Conservation (phyloP, 2,797 vertebrate genomes). For the Notolabrus celidotus region DNA sequence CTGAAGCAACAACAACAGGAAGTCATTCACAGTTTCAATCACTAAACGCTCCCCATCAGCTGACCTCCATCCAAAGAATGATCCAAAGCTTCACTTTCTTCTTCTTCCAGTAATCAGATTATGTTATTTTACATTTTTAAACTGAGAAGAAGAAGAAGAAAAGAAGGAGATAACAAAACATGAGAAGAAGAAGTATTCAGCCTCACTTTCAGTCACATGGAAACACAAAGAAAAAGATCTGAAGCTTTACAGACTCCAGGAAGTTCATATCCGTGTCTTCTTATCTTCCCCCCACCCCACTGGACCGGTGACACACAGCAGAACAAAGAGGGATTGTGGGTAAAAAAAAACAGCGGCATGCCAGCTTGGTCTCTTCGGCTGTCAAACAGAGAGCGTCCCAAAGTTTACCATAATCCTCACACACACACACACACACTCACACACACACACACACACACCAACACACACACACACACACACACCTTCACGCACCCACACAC, state of each 20-base stretch:
- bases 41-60: too few relatives aligned
- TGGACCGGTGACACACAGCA: slow-evolving; percentile 61
- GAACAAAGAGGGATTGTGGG: slow-evolving; percentile 83
- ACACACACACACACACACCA: slow-evolving; percentile 11
- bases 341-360: slow-evolving; percentile 58
- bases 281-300: slow-evolving; percentile 22
- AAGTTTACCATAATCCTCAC: slow-evolving; percentile 86
- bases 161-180: neutral
- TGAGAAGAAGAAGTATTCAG: slow-evolving; percentile 59
- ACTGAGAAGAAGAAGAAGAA: neutral
- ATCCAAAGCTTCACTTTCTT: too few relatives aligned
- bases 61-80: too few relatives aligned
- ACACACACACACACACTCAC: slow-evolving; percentile 9
- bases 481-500: slow-evolving; percentile 19
- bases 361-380: slow-evolving; percentile 83
- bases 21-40: too few relatives aligned
- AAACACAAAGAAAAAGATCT: slow-evolving; percentile 71
- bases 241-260: slow-evolving; percentile 68
- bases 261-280: slow-evolving; percentile 71
- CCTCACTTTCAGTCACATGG: slow-evolving; percentile 42
- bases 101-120: neutral
- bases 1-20: too few relatives aligned
- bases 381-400: slow-evolving; percentile 89
- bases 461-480: slow-evolving; percentile 11
- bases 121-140: neutral